Base-by-base conservation (phyloP, 2,113 vertebrate species). In the Cyanocitta stelleri region DNA sequence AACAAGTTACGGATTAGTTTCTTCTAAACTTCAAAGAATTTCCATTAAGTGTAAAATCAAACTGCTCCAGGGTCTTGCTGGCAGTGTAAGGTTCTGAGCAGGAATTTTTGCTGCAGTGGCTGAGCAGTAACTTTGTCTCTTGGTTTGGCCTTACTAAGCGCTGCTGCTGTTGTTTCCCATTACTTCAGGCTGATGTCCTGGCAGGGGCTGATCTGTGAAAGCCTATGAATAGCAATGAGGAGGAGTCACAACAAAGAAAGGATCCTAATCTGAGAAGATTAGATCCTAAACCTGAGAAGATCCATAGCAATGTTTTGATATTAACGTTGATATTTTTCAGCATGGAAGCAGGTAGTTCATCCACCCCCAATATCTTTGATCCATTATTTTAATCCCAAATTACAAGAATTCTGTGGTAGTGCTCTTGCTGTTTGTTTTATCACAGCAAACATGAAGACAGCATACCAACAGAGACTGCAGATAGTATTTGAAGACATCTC, bases 1-100 rank as follows among this genome's bases (percentile, higher is more conserved):
- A 96, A 92, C 96, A 96, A 96, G 95, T 96, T 97, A 94, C 93
- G 85, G 93, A 97, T 96, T 95, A 94, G 93, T 96, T 97, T 97
- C 89, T 94, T 89, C 88, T 93, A 94, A 97, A 97, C 93, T 95
- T 97, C 87, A 97, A 94, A 95, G 96, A 93, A 93, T 95, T 96
- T 92, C 95, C 95, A 92, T 89, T 93, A 93, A 95, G 92, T 90
- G 85, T 94, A 96, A 96, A 97, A 97, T 95, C 96, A 94, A 96
- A 97, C 94, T 12, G 95, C 85, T 94, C 87, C 92, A 89, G 61
- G 7, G 19, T 93, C 91, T 92, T 90, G 86, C 95, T 95, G 91
- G 88, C 93, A 92, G 61, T 85, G 37, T 33, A 76, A 93, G 92
- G 72, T 83, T 96, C 88, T 76, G 92, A 89, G 54, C 80, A 85